Percentiles rank a stretch among this genome's conserved stretches.
Evolutionary conservation across 2,888 invertebrate genomes (phyloP).

Genomic region (Sycophila texana): DNA sequence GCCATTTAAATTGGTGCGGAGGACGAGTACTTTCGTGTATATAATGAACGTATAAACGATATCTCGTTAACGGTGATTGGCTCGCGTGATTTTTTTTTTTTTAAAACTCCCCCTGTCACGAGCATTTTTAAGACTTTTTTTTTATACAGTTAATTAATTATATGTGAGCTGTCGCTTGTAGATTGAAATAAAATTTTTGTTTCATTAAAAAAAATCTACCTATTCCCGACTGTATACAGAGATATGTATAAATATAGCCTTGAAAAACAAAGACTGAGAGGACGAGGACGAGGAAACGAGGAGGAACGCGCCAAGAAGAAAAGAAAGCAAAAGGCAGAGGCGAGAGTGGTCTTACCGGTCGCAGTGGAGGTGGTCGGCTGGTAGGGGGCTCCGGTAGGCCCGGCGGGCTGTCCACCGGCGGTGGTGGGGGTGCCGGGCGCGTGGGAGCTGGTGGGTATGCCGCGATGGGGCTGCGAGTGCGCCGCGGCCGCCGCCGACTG

Average conservation of each 20-base stretch:
- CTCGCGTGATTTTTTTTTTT: not conserved
- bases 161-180: not conserved
- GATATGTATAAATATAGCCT: not conserved
- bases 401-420: constrained; percentile 79
- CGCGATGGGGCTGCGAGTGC: constrained; percentile 83
- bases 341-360: constrained; percentile 78
- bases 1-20: constrained; percentile 12
- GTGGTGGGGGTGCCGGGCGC: constrained; percentile 79
- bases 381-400: constrained; percentile 74
- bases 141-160: not conserved
- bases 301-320: not conserved
- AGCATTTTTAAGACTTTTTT: too few relatives aligned
- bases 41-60: constrained; percentile 19
- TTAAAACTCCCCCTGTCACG: too few relatives aligned
- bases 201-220: not conserved
- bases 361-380: constrained; percentile 79
- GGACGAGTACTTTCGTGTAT: not conserved
- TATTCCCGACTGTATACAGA: too few relatives aligned
- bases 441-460: constrained; percentile 71
- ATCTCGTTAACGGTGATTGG: constrained; percentile 15
- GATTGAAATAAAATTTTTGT: not conserved
- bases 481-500: constrained; percentile 81
- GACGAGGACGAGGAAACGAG: too few relatives aligned
- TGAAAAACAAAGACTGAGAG: too few relatives aligned
- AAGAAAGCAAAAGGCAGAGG: not conserved